These are phyloP conservation scores for Ptilonorhynchus violaceus DNA, from an alignment of 2,113 vertebrate genomes.

Conservation along the genomic window DNA sequence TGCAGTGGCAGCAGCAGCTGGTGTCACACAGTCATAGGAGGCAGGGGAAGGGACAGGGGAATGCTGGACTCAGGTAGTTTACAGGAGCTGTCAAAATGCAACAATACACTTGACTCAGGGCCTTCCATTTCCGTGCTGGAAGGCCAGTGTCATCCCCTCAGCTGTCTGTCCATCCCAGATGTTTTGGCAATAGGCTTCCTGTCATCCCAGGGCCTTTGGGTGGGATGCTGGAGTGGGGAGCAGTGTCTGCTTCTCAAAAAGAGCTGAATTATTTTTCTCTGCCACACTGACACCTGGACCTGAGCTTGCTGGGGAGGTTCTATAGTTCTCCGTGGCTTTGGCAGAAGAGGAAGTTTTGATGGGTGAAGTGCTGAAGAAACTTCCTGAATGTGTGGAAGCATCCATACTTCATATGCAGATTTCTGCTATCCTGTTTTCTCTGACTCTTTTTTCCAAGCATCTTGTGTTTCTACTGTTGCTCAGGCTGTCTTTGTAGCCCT, in stretches of 20 bases:
- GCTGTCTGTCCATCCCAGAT: not conserved
- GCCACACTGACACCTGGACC: not conserved
- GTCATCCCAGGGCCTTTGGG: not conserved
- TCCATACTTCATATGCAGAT: not conserved
- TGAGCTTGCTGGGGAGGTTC: not conserved
- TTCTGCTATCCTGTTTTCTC: not conserved
- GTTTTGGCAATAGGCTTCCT: not conserved
- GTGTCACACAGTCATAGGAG: fast-evolving
- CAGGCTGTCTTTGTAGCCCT: not conserved
- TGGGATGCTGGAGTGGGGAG: not conserved
- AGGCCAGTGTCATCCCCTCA: not conserved
- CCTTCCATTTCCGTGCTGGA: not conserved
- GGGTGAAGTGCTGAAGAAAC: not conserved
- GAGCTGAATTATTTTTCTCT: not conserved
- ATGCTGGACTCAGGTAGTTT: not conserved
- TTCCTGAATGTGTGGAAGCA: not conserved
- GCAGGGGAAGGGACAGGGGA: not conserved
- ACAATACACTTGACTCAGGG: not conserved
- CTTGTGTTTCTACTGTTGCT: not conserved
- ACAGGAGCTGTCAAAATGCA: not conserved
- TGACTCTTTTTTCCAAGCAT: not conserved
- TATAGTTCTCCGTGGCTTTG: not conserved
- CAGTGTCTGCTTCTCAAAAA: not conserved
- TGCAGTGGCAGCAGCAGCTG: not conserved
- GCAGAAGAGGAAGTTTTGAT: not conserved